These are phyloP conservation scores for Channa maculata DNA, from an alignment of 2,113 vertebrate species.

Conservation along the genomic window DNA sequence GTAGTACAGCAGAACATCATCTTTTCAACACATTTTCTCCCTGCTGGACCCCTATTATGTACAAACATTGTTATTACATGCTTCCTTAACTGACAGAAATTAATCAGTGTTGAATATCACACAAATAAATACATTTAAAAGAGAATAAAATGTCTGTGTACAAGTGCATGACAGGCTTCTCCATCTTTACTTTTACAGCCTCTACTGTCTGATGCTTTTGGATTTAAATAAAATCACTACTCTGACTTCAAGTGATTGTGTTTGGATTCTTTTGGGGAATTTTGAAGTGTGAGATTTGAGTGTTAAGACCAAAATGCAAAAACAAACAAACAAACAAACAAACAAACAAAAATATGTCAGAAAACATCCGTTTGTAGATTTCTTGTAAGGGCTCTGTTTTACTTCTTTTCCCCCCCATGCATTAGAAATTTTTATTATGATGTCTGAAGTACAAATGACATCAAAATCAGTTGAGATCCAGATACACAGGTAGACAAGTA, in stretches of 20 bases:
- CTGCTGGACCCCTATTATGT: conserved; percentile 59
- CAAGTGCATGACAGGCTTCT: conserved; percentile 48
- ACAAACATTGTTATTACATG: conserved; percentile 76
- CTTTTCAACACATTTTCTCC: conserved; percentile 44
- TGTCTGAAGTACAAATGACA: conserved; percentile 55
- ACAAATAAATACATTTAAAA: conserved; percentile 70
- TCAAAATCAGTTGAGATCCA: conserved; percentile 60
- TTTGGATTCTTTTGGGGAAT: conserved; percentile 26
- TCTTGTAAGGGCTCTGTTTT: conserved; percentile 31
- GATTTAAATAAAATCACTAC: conserved; percentile 25
- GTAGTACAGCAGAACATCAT: conserved; percentile 49
- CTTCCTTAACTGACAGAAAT: conserved; percentile 30
- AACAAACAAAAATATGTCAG: conserved; percentile 10
- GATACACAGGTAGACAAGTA: conserved; percentile 31
- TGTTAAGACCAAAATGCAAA: conserved; percentile 21
- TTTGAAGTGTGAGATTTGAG: conserved; percentile 12
- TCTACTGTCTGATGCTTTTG: conserved; percentile 48
- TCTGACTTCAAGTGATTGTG: conserved; percentile 44
- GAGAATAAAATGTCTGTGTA: conserved; percentile 54
- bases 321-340: not conserved
- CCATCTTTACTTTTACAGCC: conserved; percentile 33
- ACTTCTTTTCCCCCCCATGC: conserved; percentile 56
- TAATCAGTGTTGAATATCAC: conserved; percentile 59
- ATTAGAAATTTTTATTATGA: conserved; percentile 42
- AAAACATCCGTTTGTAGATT: conserved; percentile 11